A percentile compares a stretch with the other conserved stretches of the same genome.
Conservation (phyloP, 2,888 invertebrate genomes). For the Ormyrus labotus region DNA sequence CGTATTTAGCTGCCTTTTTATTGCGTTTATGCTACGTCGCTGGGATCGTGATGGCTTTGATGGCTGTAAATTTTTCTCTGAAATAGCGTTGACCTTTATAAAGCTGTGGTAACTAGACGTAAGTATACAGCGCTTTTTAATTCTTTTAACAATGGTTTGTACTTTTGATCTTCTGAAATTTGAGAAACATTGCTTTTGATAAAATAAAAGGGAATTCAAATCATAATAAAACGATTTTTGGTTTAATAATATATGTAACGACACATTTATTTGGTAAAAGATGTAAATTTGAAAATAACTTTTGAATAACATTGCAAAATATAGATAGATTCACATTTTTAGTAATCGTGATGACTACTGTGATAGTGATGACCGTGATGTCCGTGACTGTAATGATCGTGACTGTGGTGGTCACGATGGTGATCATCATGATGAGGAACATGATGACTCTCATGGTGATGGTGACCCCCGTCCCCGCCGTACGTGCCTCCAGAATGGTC, state of each 20-base stretch:
- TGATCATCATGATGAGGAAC: neutral
- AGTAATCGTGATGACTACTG: neutral
- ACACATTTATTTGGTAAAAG: no score
- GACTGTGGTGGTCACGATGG: slow-evolving; percentile 49
- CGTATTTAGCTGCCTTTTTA: neutral
- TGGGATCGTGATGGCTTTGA: neutral
- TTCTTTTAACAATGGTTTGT: no score
- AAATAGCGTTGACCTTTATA: no score
- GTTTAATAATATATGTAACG: no score
- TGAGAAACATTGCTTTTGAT: no score
- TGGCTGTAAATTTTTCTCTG: no score
- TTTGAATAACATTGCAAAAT: neutral
- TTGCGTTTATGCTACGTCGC: neutral
- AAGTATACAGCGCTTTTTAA: no score
- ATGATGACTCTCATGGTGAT: slow-evolving; percentile 55
- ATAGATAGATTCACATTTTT: neutral
- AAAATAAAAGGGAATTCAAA: no score
- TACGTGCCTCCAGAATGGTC: slow-evolving; percentile 70
- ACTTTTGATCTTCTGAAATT: no score
- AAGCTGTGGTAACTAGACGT: no score
- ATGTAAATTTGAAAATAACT: neutral
- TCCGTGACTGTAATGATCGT: neutral
- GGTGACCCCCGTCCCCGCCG: slow-evolving; percentile 64
- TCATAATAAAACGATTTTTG: no score
- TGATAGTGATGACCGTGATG: slow-evolving; percentile 9